Evolutionary conservation across 2,113 vertebrate species (phyloP), one percentile per base, ranked within the genome.

Genomic region (Myodes glareolus): DNA sequence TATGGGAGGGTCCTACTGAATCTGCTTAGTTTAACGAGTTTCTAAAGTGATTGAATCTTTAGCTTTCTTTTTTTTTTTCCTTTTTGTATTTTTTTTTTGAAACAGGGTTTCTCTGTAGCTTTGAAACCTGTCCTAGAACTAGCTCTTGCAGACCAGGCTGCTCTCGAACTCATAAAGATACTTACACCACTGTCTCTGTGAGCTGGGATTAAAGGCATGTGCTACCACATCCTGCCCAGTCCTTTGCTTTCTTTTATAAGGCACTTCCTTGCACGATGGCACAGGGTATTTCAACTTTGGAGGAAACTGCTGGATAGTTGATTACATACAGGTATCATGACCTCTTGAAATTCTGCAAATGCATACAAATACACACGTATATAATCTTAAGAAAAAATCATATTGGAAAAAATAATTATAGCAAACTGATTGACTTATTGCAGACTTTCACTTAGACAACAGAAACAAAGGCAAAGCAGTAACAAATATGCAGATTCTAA

Each of bases 141-240:
- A 58, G 17, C 55, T 21, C 55, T 58, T 58, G 19, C 7, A 58
- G 55, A 58, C 17, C 55, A 58, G 19, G 19, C 55, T 21, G 17
- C 4, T 58, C 55, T 58, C 55, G 7, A 58, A 58, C 55, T 19
- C 55, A 58, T 19, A 58, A 58, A 21, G 55, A 58, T 58, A 4
- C 5, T 58, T 19, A 5, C 55, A 21, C 55, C 17, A 21, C 19
- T 58, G 5, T 58, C 19, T 58, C 17, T 0, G 0, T 6, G 17
- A 19, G 55, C 55, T 58, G 55, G 55, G 17, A 19, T 58, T 58
- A 58, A 58, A 58, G 55, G 17, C 55, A 6, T 19, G 55, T 58
- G 6, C 55, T 5, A 58, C 55, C 17, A 19, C 17, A 16, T 5
- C 52, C 50, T 0, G 55, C 55, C 55, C 6, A 47, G 45, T 55